Percentiles rank a stretch among this genome's conserved stretches.
Evolutionary conservation across 2,797 vertebrate genomes (phyloP).

Genomic region (Phylloscopus collybita): DNA sequence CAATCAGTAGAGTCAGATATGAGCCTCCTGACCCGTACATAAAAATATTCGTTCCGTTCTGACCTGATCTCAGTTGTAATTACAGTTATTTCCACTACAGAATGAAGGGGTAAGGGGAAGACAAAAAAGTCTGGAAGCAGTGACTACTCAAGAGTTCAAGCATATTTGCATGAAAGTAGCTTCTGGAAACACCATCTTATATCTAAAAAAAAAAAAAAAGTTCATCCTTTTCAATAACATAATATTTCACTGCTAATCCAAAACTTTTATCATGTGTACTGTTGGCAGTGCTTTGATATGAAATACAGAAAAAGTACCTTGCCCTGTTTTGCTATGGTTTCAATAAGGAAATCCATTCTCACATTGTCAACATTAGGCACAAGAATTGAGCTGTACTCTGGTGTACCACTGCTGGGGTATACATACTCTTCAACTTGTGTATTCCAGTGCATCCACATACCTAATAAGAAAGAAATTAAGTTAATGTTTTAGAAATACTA

Average conservation of each 20-base stretch:
- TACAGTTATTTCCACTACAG: not conserved
- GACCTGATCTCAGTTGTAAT: not conserved
- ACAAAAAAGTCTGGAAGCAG: not conserved
- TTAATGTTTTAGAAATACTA: not conserved
- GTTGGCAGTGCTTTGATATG: not conserved
- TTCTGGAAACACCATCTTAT: not conserved
- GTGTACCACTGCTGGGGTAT: slow-evolving; percentile 82
- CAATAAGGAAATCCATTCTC: slow-evolving; percentile 91
- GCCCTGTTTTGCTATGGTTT: slow-evolving; percentile 91
- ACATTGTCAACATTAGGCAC: slow-evolving; percentile 97
- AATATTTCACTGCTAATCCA: not conserved
- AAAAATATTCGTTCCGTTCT: not conserved
- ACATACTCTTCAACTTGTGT: slow-evolving; percentile 85
- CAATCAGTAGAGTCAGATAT: not conserved
- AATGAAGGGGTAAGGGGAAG: not conserved
- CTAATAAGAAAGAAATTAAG: slow-evolving; percentile 64
- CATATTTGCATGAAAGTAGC: not conserved
- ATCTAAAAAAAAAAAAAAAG: not conserved
- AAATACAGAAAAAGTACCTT: slow-evolving; percentile 80
- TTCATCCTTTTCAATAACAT: not conserved
- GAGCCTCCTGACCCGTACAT: not conserved
- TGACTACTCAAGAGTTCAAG: not conserved
- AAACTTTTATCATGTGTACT: not conserved
- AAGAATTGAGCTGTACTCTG: slow-evolving; percentile 91
- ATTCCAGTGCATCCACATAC: slow-evolving; percentile 92